Evolutionary conservation across 2,888 invertebrate genomes (phyloP).

Genomic region (Callimorpha dominula): DNA sequence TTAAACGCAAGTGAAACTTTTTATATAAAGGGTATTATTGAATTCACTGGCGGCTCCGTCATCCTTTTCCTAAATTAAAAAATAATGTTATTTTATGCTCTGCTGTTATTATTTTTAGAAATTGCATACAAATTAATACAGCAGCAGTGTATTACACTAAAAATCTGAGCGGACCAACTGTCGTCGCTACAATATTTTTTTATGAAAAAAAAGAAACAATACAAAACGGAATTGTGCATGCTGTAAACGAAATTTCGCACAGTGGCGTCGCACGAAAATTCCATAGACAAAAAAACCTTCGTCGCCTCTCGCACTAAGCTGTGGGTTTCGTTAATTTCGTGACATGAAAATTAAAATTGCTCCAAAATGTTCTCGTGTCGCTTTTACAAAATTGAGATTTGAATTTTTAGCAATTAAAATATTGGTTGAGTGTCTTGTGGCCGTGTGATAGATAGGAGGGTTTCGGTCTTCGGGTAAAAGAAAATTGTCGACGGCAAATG

Average conservation of each 20-base stretch:
- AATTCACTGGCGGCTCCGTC: too few relatives aligned
- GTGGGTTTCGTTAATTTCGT: slow-evolving; percentile 49
- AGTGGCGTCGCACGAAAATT: slow-evolving; percentile 23
- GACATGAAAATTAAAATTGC: slow-evolving; percentile 46
- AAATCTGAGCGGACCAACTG: neutral
- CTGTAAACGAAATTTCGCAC: slow-evolving; percentile 29
- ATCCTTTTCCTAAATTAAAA: too few relatives aligned
- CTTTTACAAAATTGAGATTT: slow-evolving; percentile 41
- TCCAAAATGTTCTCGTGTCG: slow-evolving; percentile 37
- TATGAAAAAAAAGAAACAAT: neutral
- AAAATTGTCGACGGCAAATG: too few relatives aligned
- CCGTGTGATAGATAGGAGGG: neutral
- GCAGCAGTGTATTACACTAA: neutral
- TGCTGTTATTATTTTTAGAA: neutral
- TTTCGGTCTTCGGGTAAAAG: neutral
- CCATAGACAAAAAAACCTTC: slow-evolving; percentile 25
- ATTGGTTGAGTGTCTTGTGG: slow-evolving; percentile 11
- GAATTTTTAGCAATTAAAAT: slow-evolving; percentile 28
- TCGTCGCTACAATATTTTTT: slow-evolving; percentile 5
- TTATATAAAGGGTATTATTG: too few relatives aligned
- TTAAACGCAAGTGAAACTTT: too few relatives aligned
- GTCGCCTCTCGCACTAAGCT: slow-evolving; percentile 29
- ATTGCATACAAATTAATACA: neutral
- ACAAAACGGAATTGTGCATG: slow-evolving; percentile 21
- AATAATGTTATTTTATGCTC: too few relatives aligned